Base-by-base conservation (phyloP, 2,113 vertebrate genomes). In the Menidia beryllina region DNA sequence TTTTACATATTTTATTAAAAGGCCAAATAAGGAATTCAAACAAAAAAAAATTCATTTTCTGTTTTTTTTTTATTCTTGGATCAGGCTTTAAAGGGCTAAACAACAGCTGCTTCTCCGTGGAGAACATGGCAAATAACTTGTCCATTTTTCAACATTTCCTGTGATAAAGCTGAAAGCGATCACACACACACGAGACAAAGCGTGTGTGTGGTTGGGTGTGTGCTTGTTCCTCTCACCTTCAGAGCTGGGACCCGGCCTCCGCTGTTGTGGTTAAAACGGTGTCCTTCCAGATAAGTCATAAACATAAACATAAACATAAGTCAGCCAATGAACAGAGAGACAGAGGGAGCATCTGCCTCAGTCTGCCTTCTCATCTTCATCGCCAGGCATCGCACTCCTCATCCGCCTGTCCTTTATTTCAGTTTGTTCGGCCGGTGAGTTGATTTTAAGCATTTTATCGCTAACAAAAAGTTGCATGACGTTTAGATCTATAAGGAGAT, bases 231-330 rank as follows among this genome's bases (percentile, higher is more conserved):
- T 1, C 24, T 62, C 39, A n/a, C 19, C 11, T 50, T 39, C 51
- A 24, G 27, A 10, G 53, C 53, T 60, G 1, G 15, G 48, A 19
- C 48, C 54, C 73, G 55, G 39, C 34, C 49, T 14, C 25, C 38
- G 25, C 72, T 91, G 75, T 84, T 89, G 60, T 89, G 79, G 77
- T 75, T 82, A 23, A 65, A 43, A 81, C 36, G 77, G 70, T 75
- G 79, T 75, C 86, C 82, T 88, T 84, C 68, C 71, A 61, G 77
- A 90, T 83, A 87, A 85, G n/a, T n/a, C n/a, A n/a, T n/a, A n/a
- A n/a, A n/a, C n/a, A n/a, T n/a, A n/a, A n/a, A n/a, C n/a, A n/a
- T n/a, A n/a, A n/a, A n/a, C n/a, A n/a, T n/a, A n/a, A n/a, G 38
- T 75, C 5, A 21, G 47, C 27, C 36, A 26, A 55, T 51, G 52